These are phyloP conservation scores for Psittacula echo DNA, from an alignment of 2,797 vertebrate species.

Conservation along the genomic window DNA sequence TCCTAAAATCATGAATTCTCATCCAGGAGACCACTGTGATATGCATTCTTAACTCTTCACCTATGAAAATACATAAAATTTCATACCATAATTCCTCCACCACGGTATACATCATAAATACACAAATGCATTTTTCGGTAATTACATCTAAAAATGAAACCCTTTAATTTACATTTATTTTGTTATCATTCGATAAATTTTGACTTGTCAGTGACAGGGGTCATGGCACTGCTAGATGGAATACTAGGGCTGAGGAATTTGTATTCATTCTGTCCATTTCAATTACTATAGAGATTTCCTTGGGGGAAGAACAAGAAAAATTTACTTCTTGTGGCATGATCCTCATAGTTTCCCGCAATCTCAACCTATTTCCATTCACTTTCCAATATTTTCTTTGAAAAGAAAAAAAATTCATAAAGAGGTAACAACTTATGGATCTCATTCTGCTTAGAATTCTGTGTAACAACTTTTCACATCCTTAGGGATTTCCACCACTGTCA, in stretches of 20 bases:
- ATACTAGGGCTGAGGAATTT: background rate
- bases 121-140: background rate
- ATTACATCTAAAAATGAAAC: conserved; percentile 14
- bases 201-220: background rate
- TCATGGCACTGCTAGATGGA: background rate
- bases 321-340: background rate
- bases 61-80: background rate
- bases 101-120: background rate
- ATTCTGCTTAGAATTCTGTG: background rate
- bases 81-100: background rate
- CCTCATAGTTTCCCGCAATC: conserved; percentile 32
- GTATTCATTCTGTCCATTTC: conserved; percentile 1
- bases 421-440: background rate
- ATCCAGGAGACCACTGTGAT: background rate
- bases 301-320: conserved; percentile 10
- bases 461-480: background rate
- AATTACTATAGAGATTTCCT: conserved; percentile 9
- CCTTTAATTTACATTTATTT: background rate
- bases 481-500: background rate
- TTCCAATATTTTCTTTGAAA: conserved; percentile 1
- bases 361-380: conserved; percentile 32
- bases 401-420: background rate
- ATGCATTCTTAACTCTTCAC: background rate
- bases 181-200: conserved; percentile 4
- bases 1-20: background rate